Conservation (phyloP, 2,113 vertebrate species). For the zebrafish (Danio rerio) region DNA sequence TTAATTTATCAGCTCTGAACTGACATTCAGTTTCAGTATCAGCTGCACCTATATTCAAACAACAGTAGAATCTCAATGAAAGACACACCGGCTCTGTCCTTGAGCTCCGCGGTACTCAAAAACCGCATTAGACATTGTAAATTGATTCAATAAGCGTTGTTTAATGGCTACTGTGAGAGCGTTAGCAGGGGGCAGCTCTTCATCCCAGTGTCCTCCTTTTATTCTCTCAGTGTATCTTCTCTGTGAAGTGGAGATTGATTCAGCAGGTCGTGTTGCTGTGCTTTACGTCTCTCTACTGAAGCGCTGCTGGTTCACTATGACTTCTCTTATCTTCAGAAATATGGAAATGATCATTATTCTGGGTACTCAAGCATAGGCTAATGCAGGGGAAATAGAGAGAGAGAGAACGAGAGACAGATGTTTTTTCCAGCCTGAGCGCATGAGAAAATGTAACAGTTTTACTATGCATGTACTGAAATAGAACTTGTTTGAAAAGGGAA, state of each 20-base stretch:
- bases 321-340: slow-evolving; percentile 74
- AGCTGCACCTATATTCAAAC: neutral
- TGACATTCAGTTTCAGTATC: neutral
- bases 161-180: slow-evolving; percentile 5
- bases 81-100: neutral
- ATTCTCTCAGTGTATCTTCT: neutral
- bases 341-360: slow-evolving; percentile 78
- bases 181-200: slow-evolving; percentile 3
- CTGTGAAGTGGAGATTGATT: slow-evolving; percentile 43
- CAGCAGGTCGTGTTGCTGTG: slow-evolving; percentile 41
- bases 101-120: slow-evolving; percentile 13
- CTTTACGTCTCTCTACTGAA: slow-evolving; percentile 61
- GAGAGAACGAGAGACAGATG: slow-evolving; percentile 14
- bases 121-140: slow-evolving; percentile 2
- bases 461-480: too few relatives aligned
- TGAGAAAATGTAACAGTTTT: too few relatives aligned
- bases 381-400: slow-evolving; percentile 50
- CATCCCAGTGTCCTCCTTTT: neutral
- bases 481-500: too few relatives aligned
- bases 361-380: slow-evolving; percentile 72
- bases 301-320: slow-evolving; percentile 67
- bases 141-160: slow-evolving; percentile 29
- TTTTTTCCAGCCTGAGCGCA: neutral
- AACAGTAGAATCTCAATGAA: neutral
- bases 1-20: neutral